Evolutionary conservation across 2,888 invertebrate genomes (phyloP), one percentile per base, ranked within the genome.

Genomic region (Automeris io): DNA sequence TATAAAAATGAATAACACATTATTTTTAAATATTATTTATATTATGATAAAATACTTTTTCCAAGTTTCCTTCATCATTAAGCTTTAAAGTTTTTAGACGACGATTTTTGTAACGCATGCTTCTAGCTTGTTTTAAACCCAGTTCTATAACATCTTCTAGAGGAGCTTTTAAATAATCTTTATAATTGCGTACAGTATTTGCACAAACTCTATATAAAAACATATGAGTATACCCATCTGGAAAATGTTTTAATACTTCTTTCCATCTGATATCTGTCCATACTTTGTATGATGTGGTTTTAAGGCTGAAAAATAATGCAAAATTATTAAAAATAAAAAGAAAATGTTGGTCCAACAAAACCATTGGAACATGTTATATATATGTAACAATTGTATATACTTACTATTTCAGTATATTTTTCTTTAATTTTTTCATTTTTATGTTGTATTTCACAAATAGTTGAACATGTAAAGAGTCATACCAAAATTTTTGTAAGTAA

Each of bases 241-340:
- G 67, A 46, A 77, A 79, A 25, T 69, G 48, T 23, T 53, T 51
- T 4, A 54, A 39, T 13, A 82, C 35, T 35, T 79, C 69, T 48
- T 72, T 74, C 83, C 82, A 82, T 45, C 67, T 52, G 31, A 83
- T 79, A 43, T 83, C 82, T 37, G 57, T 61, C 83, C 82, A 82
- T 16, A 77, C 52, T 54, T 64, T 54, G 42, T 75, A 81, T 1
- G 64, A 40, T 24, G 62, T 64, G 6, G 43, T 44, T 38, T 34
- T 54, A 33, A 81, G 48, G 41, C 80, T 82, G 61, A 42, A 75
- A 76, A 21, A 34, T 40, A 38, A 39, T 37, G 16, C 18, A 5
- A 35, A 35, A 21, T 26, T 24, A 32, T 11, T 4, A 22, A 37
- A 13, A 22, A 6, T 22, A 34, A 1, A 5, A 6, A n/a, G 2